Base-by-base conservation (phyloP, 1,140 invertebrate species). In the Orchesella cincta region DNA sequence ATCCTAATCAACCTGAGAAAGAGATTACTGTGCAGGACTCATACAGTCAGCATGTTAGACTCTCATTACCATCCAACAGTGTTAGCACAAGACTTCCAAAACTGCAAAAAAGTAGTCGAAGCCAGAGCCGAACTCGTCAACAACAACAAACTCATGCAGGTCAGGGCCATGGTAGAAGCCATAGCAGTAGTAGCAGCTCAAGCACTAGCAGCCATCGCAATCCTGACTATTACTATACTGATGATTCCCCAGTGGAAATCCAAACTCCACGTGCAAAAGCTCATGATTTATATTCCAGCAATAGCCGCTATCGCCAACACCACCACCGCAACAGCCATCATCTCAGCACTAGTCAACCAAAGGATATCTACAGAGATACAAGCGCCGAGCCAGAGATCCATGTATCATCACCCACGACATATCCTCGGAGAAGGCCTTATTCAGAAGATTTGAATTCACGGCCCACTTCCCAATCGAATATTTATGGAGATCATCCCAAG, bases 11-110 rank as follows among this genome's bases (percentile, higher is more conserved):
- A 67, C n/a, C n/a, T n/a, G 62, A 14, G 12, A 67, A 67, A 67
- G 62, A 29, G 8, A 31, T 31, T 29, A 33, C 31, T 31, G 33
- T 67, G 2, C 26, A 67, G 14, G 33, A 67, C 33, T 67, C 62
- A 31, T 67, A 31, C 62, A 67, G 62, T 33, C 62, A 67, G 33
- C 62, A 67, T n/a, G 62, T 67, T 5, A 26, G 62, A 29, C 62
- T 67, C 5, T 31, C 62, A 8, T 3, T 67, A 33, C 62, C 62
- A 33, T 8, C 14, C 3, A 57, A 57, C 8, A 14, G 12, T 18
- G 39, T 8, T 23, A 57, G 52, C 52, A 57, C 62, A 67, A 14
- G 5, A 31, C 28, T 31, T 67, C 52, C 52, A 57, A 57, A 57
- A 23, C 23, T 57, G 23, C 52, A 57, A 14, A 57, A 57, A 18